Evolutionary conservation across 2,113 vertebrate genomes (phyloP).

Genomic region (Colistium nudipinnis): DNA sequence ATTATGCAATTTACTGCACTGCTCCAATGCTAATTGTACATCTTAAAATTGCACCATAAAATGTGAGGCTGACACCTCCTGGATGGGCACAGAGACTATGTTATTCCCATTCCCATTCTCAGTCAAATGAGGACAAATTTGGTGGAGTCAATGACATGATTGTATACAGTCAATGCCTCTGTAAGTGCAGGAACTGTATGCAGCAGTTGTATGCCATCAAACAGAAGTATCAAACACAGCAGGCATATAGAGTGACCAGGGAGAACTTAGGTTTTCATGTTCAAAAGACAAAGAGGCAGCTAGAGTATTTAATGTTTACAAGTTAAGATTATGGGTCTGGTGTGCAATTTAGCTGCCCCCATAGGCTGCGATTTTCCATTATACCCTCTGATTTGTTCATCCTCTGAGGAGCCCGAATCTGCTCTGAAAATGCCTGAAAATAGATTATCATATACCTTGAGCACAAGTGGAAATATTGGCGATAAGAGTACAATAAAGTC

Average conservation of each 20-base stretch:
- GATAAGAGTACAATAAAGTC: no score
- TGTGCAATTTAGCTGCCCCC: not conserved
- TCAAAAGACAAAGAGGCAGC: not conserved
- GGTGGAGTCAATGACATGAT: not conserved
- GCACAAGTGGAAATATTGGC: not conserved
- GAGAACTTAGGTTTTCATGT: not conserved
- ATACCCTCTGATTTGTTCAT: not conserved
- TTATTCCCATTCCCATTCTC: not conserved
- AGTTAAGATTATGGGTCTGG: not conserved
- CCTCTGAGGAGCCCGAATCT: not conserved
- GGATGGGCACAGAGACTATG: not conserved
- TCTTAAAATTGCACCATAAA: conserved; percentile 1
- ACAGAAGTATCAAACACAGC: not conserved
- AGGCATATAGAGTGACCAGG: not conserved
- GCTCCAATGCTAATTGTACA: conserved; percentile 5
- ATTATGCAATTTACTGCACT: not conserved
- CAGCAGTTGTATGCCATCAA: not conserved
- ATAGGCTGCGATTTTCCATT: not conserved
- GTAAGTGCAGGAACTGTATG: conserved; percentile 5
- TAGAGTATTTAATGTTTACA: not conserved
- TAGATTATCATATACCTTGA: not conserved
- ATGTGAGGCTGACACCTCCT: not conserved
- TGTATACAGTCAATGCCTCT: conserved; percentile 4
- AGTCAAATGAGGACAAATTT: conserved; percentile 17
- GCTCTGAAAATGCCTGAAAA: not conserved